These are phyloP conservation scores for Holcopasites calliopsidis DNA, from an alignment of 1,140 invertebrate genomes.

Conservation along the genomic window DNA sequence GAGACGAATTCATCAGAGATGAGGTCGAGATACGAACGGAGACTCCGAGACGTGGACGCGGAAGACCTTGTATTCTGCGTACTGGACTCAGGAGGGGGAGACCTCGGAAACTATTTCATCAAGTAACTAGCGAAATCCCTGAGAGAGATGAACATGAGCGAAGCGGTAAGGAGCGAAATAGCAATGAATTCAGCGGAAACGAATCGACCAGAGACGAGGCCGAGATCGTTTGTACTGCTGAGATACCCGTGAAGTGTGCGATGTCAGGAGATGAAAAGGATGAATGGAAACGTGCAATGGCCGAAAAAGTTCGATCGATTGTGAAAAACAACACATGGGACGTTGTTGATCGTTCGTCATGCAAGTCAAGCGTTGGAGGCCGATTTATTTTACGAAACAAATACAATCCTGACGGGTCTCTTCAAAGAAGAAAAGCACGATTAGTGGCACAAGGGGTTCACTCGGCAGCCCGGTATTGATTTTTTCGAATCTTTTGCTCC, in stretches of 20 bases:
- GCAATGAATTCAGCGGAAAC: no score
- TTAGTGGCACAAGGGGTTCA: constrained; percentile 8
- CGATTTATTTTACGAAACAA: neutral
- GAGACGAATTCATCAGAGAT: no score
- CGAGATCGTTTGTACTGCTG: neutral
- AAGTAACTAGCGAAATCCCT: no score
- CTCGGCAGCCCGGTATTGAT: neutral
- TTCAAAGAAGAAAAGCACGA: neutral
- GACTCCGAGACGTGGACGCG: neutral
- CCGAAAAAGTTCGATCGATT: no score
- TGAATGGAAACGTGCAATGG: no score
- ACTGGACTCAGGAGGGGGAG: constrained; percentile 14
- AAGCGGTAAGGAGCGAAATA: no score
- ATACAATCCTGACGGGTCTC: neutral
- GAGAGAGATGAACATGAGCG: neutral
- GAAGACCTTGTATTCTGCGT: neutral
- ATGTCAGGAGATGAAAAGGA: neutral
- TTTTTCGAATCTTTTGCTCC: constrained; percentile 14
- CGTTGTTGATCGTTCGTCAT: neutral
- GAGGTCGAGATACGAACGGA: no score
- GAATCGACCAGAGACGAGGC: neutral
- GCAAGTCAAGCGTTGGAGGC: neutral
- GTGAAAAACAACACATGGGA: neutral
- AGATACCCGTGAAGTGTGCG: neutral
- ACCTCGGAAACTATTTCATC: neutral